Evolutionary conservation across 2,113 vertebrate species (phyloP).

Genomic region (Onychostruthus taczanowskii): DNA sequence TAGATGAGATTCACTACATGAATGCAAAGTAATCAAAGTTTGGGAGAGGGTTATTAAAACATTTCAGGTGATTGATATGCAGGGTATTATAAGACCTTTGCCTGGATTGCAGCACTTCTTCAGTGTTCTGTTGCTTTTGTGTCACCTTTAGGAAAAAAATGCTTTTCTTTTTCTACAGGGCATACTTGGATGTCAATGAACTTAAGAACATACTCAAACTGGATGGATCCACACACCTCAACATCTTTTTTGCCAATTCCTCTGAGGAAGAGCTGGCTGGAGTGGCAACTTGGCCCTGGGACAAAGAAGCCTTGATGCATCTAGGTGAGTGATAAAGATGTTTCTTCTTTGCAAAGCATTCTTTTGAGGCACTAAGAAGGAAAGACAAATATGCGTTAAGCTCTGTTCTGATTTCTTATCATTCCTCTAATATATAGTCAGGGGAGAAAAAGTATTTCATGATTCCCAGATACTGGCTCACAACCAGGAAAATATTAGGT

Average conservation of each 20-base stretch:
- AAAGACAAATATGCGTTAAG: slow-evolving; percentile 34
- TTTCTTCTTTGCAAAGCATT: slow-evolving; percentile 40
- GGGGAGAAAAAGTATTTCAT: slow-evolving; percentile 65
- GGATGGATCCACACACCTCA: slow-evolving; percentile 95
- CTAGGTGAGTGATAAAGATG: slow-evolving; percentile 81
- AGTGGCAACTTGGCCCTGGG: slow-evolving; percentile 98
- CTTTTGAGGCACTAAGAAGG: slow-evolving; percentile 44
- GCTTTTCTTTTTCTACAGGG: slow-evolving; percentile 76
- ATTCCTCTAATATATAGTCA: slow-evolving; percentile 65
- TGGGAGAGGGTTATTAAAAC: slow-evolving; percentile 29
- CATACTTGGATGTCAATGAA: slow-evolving; percentile 96
- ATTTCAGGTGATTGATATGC: neutral
- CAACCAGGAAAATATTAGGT: slow-evolving; percentile 73
- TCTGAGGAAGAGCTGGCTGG: slow-evolving; percentile 96
- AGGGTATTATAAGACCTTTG: neutral
- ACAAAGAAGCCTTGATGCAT: slow-evolving; percentile 96
- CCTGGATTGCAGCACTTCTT: slow-evolving; percentile 12
- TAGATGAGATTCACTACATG: neutral
- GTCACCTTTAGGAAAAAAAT: neutral
- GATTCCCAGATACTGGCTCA: slow-evolving; percentile 70
- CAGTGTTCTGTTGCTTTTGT: neutral
- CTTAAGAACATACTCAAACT: slow-evolving; percentile 91
- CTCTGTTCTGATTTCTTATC: slow-evolving; percentile 28
- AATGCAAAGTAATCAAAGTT: slow-evolving; percentile 42
- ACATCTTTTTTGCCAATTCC: slow-evolving; percentile 98